These are phyloP conservation scores for Sarcophaga subvicina DNA, from an alignment of 2,888 invertebrate species.

Conservation along the genomic window DNA sequence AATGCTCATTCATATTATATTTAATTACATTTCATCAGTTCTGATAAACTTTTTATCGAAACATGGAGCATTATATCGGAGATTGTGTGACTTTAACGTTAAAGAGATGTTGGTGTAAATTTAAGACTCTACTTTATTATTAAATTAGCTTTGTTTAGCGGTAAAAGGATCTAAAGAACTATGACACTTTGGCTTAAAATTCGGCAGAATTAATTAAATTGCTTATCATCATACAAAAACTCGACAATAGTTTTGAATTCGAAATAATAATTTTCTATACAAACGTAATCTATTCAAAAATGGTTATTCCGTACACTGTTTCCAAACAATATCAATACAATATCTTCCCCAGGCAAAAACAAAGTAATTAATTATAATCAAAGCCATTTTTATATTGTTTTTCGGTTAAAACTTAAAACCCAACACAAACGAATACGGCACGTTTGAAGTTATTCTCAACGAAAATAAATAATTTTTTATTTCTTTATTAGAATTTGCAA, in stretches of 20 bases:
- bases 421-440: conserved; percentile 57
- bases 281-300: conserved; percentile 45
- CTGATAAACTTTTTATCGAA: too few relatives aligned
- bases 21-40: too few relatives aligned
- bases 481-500: conserved; percentile 23
- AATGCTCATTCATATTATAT: too few relatives aligned
- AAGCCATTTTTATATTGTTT: conserved; percentile 26
- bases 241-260: neutral
- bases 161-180: too few relatives aligned
- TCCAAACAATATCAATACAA: neutral
- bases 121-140: too few relatives aligned
- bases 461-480: conserved; percentile 16
- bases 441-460: conserved; percentile 50
- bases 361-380: conserved; percentile 63
- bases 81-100: too few relatives aligned
- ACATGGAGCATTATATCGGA: too few relatives aligned
- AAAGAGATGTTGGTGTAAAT: too few relatives aligned
- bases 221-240: neutral
- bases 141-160: too few relatives aligned
- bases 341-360: conserved; percentile 18
- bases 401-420: conserved; percentile 41
- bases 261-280: conserved; percentile 35
- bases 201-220: too few relatives aligned
- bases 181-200: neutral
- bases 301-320: neutral